Conservation (phyloP, 2,113 vertebrate species). For the Trichomycterus rosablanca region DNA sequence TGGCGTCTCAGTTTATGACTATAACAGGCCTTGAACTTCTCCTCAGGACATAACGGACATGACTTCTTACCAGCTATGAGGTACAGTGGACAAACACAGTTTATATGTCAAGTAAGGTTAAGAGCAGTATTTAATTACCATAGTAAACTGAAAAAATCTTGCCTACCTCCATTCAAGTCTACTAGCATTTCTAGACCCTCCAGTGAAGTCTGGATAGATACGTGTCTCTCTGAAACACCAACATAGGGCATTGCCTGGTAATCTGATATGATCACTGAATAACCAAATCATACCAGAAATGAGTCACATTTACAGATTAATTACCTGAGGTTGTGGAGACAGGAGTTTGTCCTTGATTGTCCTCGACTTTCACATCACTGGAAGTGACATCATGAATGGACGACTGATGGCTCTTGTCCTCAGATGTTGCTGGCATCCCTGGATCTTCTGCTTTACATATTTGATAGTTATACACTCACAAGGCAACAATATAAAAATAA, state of each 20-base stretch:
- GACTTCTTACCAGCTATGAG: conserved; percentile 75
- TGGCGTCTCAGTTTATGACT: conserved; percentile 86
- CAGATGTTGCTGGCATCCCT: neutral
- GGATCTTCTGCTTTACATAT: conserved; percentile 4
- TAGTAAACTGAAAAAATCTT: neutral
- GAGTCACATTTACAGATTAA: too few relatives aligned
- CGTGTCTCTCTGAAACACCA: conserved; percentile 79
- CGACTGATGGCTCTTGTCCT: neutral
- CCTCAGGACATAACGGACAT: conserved; percentile 89
- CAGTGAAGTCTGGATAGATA: conserved; percentile 86
- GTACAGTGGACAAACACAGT: neutral
- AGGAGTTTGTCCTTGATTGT: conserved; percentile 15
- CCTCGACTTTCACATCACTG: conserved; percentile 12
- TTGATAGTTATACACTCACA: too few relatives aligned
- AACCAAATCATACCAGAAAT: neutral
- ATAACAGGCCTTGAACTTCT: conserved; percentile 88
- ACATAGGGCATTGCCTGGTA: neutral
- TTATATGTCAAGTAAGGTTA: neutral
- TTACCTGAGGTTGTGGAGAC: conserved; percentile 29
- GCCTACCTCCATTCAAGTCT: conserved; percentile 71
- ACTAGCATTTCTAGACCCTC: conserved; percentile 82
- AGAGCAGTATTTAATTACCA: too few relatives aligned
- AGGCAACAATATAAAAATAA: too few relatives aligned
- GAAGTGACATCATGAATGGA: neutral
- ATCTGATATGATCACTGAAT: neutral